Conservation (phyloP, 1,140 invertebrate species). For the Nephotettix cincticeps region DNA sequence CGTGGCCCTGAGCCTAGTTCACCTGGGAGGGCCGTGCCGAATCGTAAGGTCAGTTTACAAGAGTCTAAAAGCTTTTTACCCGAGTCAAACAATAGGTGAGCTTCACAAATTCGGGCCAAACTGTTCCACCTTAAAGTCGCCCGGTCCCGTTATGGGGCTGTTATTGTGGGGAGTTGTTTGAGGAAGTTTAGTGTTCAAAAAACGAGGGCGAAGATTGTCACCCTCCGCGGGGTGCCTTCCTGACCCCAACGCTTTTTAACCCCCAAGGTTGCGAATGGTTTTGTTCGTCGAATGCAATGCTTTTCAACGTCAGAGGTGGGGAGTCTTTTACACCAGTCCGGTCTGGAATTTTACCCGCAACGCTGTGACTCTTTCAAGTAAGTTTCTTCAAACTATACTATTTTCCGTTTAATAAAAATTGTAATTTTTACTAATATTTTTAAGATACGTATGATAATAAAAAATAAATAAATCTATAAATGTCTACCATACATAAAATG, state of each 20-base stretch:
- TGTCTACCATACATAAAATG: no score
- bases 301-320: background rate
- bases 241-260: background rate
- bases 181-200: background rate
- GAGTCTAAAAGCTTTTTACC: background rate
- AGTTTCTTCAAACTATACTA: no score
- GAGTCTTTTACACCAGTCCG: no score
- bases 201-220: background rate
- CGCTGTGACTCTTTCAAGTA: no score
- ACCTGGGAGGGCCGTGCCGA: background rate
- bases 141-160: background rate
- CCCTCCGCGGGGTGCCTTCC: background rate
- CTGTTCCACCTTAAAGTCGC: background rate
- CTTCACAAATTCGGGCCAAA: background rate
- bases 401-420: no score
- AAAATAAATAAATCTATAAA: no score
- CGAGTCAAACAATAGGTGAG: conserved; percentile 8
- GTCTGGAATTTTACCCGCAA: no score
- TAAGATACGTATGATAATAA: no score
- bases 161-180: background rate
- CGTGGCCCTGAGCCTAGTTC: no score
- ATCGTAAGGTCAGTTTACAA: background rate
- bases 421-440: no score
- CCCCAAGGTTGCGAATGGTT: background rate
- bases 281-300: background rate